Conservation (phyloP, 2,797 vertebrate genomes). For the Siniperca obscura region DNA sequence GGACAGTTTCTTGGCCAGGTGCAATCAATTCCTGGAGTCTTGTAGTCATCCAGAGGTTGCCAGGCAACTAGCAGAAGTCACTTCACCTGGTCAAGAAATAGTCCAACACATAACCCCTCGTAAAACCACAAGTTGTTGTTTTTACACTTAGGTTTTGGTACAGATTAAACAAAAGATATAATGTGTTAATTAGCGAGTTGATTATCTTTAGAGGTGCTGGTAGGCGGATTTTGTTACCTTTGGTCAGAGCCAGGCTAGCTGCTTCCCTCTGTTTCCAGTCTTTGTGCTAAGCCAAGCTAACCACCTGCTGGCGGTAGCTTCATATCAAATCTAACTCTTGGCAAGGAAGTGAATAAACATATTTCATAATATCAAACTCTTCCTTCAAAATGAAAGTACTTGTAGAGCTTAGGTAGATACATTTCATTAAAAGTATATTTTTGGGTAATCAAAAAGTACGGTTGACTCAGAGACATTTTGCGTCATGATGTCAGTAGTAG, state of each 20-base stretch:
- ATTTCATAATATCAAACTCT: neutral
- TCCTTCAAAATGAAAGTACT: neutral
- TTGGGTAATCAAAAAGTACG: neutral
- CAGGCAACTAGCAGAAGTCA: neutral
- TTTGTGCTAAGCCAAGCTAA: slow-evolving; percentile 4
- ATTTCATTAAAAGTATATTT: neutral
- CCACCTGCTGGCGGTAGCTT: neutral
- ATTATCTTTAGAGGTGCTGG: neutral
- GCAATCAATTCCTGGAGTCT: neutral
- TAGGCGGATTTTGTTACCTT: neutral
- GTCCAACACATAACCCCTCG: rapidly evolving
- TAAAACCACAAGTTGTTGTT: neutral
- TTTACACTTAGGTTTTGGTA: neutral
- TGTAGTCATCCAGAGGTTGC: neutral
- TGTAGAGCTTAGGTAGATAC: neutral
- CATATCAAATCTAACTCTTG: neutral
- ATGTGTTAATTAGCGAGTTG: neutral
- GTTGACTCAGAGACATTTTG: neutral
- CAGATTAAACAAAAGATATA: neutral
- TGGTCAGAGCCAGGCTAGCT: neutral
- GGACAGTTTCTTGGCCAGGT: neutral
- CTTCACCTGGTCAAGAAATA: neutral
- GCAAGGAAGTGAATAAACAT: neutral
- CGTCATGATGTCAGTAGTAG: neutral
- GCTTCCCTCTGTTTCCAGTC: neutral